phyloP scores from a whole-genome alignment of 2,888 invertebrate genomes.

The Xestia xanthographa region DNA sequence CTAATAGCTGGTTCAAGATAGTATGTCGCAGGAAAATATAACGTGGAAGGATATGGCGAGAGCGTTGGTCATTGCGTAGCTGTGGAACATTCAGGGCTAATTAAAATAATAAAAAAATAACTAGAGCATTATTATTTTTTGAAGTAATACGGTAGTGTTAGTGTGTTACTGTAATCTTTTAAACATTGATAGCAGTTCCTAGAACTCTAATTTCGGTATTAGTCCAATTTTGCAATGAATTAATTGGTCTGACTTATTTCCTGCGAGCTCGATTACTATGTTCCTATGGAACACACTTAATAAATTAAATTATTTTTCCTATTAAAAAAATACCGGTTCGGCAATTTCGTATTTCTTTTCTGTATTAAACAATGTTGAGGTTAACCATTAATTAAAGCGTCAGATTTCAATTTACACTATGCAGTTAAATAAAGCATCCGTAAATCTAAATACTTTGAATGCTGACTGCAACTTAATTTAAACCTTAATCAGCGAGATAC shows the following conservation, averaged over 20 bases:
- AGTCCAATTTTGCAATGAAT: neutral
- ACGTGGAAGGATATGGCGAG: too few species aligned
- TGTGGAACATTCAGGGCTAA: neutral
- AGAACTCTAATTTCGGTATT: neutral
- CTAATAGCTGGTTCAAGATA: too few species aligned
- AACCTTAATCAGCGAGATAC: fast-evolving
- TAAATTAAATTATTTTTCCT: neutral
- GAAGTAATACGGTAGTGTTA: neutral
- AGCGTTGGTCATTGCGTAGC: too few species aligned
- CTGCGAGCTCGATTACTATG: neutral
- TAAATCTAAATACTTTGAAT: conserved; percentile 28
- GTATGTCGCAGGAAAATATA: too few species aligned
- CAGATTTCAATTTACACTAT: conserved; percentile 65
- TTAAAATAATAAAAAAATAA: neutral
- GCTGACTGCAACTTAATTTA: conserved; percentile 14
- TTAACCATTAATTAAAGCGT: conserved; percentile 54
- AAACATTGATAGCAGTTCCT: neutral
- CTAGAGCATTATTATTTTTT: neutral
- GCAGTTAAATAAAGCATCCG: conserved; percentile 47
- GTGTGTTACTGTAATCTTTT: neutral
- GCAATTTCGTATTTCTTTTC: conserved; percentile 1
- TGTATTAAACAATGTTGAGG: conserved; percentile 27
- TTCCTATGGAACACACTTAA: neutral
- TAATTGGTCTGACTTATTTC: neutral
- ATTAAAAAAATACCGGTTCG: neutral